Evolutionary conservation across 2,113 vertebrate species (phyloP), one percentile per base, ranked within the genome.

Genomic region (Halichoerus grypus): DNA sequence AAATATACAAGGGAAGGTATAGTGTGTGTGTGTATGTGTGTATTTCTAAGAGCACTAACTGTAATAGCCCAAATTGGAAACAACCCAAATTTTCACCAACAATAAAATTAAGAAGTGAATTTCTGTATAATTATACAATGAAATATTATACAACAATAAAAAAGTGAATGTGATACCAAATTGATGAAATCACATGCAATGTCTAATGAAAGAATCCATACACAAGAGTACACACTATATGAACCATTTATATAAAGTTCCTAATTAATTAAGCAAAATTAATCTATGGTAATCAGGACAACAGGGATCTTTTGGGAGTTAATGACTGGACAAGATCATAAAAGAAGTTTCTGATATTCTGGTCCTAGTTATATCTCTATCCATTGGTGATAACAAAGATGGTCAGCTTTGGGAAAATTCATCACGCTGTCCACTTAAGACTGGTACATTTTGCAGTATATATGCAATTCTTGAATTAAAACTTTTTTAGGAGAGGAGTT

Each of bases 41-140:
- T 74, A 3, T 88, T 96, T 80, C 36, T 61, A 65, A 49, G 14
- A 85, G 31, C 3, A 84, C 46, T 84, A 88, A 72, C 15, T 57
- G 0, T 33, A 61, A 81, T 33, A 33, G 2, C 15, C 28, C 12
- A 91, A 61, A 88, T 33, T 36, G 22, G 24, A 80, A 95, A 94
- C 53, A 80, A 51, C 12, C 11, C 16, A 89, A 49, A 39, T 61
- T 81, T 81, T 46, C 28, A 81, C 72, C 49, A 80, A 65, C 13
- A 69, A 36, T 59, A 74, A 92, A 92, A 76, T 67, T 83, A 53
- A 90, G n/a, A 94, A 53, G 26, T 86, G 15, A 61, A 90, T 86
- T 71, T 87, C 51, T 77, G 9, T 74, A 28, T n/a, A 67, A 1
- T 88, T 57, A 80, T 33, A 36, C 15, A 84, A 42, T 28, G 10